These are phyloP conservation scores for Crocallis elinguaria DNA, from an alignment of 2,888 invertebrate species.

Conservation along the genomic window DNA sequence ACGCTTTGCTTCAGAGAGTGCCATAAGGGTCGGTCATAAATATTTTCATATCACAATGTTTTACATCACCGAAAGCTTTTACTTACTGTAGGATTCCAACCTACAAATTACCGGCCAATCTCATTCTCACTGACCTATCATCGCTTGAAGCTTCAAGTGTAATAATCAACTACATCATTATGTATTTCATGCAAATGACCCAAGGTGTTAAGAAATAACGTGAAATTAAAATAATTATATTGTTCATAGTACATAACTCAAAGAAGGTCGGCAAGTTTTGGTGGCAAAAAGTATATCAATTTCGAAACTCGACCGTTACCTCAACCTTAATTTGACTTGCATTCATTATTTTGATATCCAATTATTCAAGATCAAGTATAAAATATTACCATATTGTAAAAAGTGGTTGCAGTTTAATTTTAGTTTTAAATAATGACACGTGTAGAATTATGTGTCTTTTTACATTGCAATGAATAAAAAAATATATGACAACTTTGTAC, in stretches of 20 bases:
- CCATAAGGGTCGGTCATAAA: too few species aligned
- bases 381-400: slow-evolving; percentile 10
- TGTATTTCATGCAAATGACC: slow-evolving; percentile 21
- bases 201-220: slow-evolving; percentile 48
- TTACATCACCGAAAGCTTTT: too few species aligned
- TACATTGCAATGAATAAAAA: too few species aligned
- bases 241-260: slow-evolving; percentile 44
- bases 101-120: too few species aligned
- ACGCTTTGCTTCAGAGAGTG: too few species aligned
- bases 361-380: slow-evolving; percentile 20
- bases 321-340: slow-evolving; percentile 27
- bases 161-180: neutral
- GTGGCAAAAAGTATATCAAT: slow-evolving; percentile 22
- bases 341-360: slow-evolving; percentile 17
- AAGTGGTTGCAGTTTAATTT: neutral
- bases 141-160: too few species aligned
- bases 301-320: slow-evolving; percentile 22
- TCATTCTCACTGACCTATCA: too few species aligned
- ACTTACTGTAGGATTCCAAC: too few species aligned
- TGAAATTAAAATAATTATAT: slow-evolving; percentile 56
- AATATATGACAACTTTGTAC: too few species aligned
- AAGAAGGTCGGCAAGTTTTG: slow-evolving; percentile 19
- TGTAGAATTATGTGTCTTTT: too few species aligned
- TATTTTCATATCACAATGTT: too few species aligned
- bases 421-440: neutral